A percentile compares a stretch with the other conserved stretches of the same genome.
phyloP scores from a whole-genome alignment of 2,797 vertebrate genomes.

The Acipenser transmontanus region DNA sequence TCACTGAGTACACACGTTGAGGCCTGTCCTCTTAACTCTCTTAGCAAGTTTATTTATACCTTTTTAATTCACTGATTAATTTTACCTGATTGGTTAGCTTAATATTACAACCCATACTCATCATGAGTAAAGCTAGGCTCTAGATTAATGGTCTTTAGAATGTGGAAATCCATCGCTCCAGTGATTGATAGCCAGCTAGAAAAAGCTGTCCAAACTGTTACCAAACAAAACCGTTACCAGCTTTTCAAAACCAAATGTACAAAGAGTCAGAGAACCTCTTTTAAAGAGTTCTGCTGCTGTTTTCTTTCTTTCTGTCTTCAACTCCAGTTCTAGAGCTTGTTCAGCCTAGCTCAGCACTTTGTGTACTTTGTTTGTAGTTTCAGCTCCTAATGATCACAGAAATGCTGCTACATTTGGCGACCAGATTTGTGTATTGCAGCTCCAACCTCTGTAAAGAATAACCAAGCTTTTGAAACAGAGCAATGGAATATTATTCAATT shows the following conservation, averaged over 20 bases:
- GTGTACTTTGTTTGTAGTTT: slow-evolving; percentile 30
- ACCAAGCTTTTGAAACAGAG: slow-evolving; percentile 2
- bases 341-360: slow-evolving; percentile 43
- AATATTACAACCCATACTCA: no score
- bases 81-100: no score
- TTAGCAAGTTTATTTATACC: no score
- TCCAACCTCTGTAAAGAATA: not conserved
- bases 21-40: no score
- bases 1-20: no score
- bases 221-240: slow-evolving; percentile 58
- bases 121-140: no score
- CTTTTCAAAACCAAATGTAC: slow-evolving; percentile 41
- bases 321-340: slow-evolving; percentile 33
- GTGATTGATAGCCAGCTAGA: slow-evolving; percentile 55
- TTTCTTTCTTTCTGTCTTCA: not conserved
- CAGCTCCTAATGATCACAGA: slow-evolving; percentile 32
- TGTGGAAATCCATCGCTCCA: slow-evolving; percentile 53
- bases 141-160: slow-evolving; percentile 26
- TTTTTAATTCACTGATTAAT: no score
- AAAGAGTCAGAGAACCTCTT: slow-evolving; percentile 48
- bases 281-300: slow-evolving; percentile 34
- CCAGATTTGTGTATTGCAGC: slow-evolving; percentile 44
- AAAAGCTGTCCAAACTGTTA: slow-evolving; percentile 64
- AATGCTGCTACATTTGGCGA: slow-evolving; percentile 58
- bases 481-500: slow-evolving; percentile 1